These are phyloP conservation scores for Gymnothorax javanicus DNA, from an alignment of 2,797 vertebrate genomes.

Conservation along the genomic window DNA sequence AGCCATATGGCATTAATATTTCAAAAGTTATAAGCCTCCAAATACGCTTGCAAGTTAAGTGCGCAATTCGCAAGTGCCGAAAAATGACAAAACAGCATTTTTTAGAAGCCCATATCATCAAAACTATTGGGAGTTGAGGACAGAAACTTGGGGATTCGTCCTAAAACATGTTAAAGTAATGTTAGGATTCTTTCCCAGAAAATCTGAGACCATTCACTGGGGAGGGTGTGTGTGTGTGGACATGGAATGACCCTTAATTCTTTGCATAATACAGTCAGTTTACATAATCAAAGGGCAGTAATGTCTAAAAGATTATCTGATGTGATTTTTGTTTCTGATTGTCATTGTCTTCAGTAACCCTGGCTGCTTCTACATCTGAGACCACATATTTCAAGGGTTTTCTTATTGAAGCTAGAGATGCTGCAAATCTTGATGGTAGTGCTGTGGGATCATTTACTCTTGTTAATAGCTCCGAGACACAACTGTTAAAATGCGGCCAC, in stretches of 20 bases:
- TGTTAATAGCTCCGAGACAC: constrained; percentile 63
- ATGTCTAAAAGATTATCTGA: not conserved
- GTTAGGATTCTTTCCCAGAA: too few relatives aligned
- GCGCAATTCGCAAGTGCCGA: too few relatives aligned
- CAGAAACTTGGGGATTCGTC: too few relatives aligned
- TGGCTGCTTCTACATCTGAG: constrained; percentile 28
- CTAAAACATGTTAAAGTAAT: too few relatives aligned
- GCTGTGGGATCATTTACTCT: constrained; percentile 75
- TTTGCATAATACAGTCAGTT: not conserved
- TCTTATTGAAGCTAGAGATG: constrained; percentile 78
- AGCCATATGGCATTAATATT: too few relatives aligned
- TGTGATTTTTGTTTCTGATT: not conserved
- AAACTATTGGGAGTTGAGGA: too few relatives aligned
- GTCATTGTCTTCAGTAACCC: not conserved
- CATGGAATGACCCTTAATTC: not conserved
- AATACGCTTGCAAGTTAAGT: too few relatives aligned
- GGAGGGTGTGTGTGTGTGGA: too few relatives aligned
- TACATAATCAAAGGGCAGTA: not conserved
- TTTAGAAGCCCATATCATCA: too few relatives aligned
- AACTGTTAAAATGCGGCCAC: constrained; percentile 74
- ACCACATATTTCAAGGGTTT: constrained; percentile 75
- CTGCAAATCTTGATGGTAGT: constrained; percentile 50
- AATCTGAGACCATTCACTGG: too few relatives aligned
- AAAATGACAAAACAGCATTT: too few relatives aligned
- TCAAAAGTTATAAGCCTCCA: too few relatives aligned